Conservation (phyloP, 1,140 invertebrate genomes). For the Sminthurides bifidus region DNA sequence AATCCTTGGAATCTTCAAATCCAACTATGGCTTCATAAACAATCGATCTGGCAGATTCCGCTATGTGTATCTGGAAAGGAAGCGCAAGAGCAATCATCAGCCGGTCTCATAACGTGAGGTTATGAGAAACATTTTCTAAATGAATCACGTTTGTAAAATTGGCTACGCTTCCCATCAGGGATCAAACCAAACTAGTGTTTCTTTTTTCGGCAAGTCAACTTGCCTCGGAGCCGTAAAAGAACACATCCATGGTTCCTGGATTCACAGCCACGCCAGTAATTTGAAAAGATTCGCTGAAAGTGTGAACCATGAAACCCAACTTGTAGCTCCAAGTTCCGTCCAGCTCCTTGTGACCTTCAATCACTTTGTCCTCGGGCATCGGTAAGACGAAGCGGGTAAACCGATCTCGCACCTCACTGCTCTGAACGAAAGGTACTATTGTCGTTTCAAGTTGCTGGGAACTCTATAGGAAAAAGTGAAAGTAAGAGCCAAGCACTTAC, state of each 20-base stretch:
- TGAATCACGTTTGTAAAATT: too few relatives aligned
- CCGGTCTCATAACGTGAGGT: too few relatives aligned
- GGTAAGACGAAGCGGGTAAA: conserved; percentile 9
- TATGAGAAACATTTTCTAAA: too few relatives aligned
- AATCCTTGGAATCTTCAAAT: background rate
- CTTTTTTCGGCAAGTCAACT: too few relatives aligned
- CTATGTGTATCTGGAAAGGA: conserved; percentile 13
- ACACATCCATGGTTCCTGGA: background rate
- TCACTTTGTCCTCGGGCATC: background rate
- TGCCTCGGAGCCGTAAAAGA: conserved; percentile 11
- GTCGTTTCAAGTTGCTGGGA: too few relatives aligned
- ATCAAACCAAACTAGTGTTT: too few relatives aligned
- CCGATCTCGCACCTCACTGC: background rate
- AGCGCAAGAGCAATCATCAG: too few relatives aligned
- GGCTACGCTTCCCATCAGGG: too few relatives aligned
- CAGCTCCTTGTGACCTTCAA: background rate
- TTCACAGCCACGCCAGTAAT: conserved; percentile 3
- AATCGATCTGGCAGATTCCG: background rate
- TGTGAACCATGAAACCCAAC: background rate
- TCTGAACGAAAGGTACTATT: too few relatives aligned
- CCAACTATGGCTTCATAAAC: conserved; percentile 2
- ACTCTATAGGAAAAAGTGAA: too few relatives aligned
- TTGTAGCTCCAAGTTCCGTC: background rate
- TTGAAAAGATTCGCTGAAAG: conserved; percentile 1
- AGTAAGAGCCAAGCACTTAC: too few relatives aligned